These are phyloP conservation scores for Notolabrus celidotus DNA, from an alignment of 2,797 vertebrate genomes.

Conservation along the genomic window DNA sequence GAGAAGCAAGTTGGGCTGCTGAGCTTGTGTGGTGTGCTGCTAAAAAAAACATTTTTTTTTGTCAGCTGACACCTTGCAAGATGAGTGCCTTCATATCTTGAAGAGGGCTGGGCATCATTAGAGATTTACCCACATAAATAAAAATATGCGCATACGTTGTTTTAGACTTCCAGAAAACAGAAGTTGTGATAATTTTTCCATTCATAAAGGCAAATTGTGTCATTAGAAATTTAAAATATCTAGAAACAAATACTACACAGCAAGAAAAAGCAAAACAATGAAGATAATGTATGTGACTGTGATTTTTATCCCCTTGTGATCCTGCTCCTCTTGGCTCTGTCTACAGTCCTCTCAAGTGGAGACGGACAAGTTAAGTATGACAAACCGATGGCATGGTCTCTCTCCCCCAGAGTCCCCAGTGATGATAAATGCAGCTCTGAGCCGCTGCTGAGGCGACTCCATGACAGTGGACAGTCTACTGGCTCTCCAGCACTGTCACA, in stretches of 20 bases:
- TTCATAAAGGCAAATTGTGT: slow-evolving; percentile 14
- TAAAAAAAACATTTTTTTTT: slow-evolving; percentile 14
- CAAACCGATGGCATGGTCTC: slow-evolving; percentile 69
- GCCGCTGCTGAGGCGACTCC: slow-evolving; percentile 63
- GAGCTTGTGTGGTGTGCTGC: slow-evolving; percentile 30
- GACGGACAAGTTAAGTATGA: slow-evolving; percentile 73
- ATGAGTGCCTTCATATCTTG: slow-evolving; percentile 31
- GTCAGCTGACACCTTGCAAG: slow-evolving; percentile 39
- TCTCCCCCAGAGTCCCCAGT: slow-evolving; percentile 50
- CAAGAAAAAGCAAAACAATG: neutral
- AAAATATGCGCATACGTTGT: slow-evolving; percentile 14
- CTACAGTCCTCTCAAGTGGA: slow-evolving; percentile 56
- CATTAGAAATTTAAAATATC: slow-evolving; percentile 21
- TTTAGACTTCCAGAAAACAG: slow-evolving; percentile 19
- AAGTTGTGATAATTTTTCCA: slow-evolving; percentile 10
- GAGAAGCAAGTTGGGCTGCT: slow-evolving; percentile 35
- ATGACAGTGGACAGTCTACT: slow-evolving; percentile 71
- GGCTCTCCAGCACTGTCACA: slow-evolving; percentile 72
- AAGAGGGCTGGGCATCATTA: slow-evolving; percentile 43
- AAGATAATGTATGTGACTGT: neutral
- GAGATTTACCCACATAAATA: slow-evolving; percentile 38
- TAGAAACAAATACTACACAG: slow-evolving; percentile 30
- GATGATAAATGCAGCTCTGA: slow-evolving; percentile 74
- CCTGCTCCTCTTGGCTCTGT: slow-evolving; percentile 33
- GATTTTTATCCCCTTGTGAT: slow-evolving; percentile 49